These are phyloP conservation scores for Euphonia xanthogaster DNA, from an alignment of 2,797 vertebrate genomes.

Conservation along the genomic window DNA sequence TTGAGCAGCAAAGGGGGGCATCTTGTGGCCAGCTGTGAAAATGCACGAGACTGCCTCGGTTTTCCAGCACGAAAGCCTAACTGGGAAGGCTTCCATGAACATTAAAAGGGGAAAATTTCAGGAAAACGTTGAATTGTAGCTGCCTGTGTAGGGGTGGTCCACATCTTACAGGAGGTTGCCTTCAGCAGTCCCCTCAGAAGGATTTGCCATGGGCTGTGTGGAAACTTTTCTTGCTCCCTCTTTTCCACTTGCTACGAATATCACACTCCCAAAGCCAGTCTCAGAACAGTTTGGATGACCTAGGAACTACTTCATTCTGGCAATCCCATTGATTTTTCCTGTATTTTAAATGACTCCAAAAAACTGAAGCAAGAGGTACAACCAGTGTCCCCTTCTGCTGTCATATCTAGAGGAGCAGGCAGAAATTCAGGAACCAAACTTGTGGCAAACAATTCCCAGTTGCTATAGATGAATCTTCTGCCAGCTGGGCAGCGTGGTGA, in stretches of 20 bases:
- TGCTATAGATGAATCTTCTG: not conserved
- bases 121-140: not conserved
- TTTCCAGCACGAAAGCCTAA: not conserved
- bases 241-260: not conserved
- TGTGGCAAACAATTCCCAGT: not conserved
- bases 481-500: not conserved
- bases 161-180: not conserved
- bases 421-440: not conserved
- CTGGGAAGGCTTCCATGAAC: not conserved
- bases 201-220: not conserved
- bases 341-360: not conserved
- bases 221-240: not conserved
- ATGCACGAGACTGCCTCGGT: not conserved
- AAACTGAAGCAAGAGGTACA: not conserved
- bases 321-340: not conserved
- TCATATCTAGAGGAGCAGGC: rapidly evolving
- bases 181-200: not conserved
- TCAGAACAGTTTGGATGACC: not conserved
- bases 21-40: slow-evolving; percentile 60
- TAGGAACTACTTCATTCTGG: not conserved
- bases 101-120: not conserved
- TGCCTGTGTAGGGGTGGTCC: not conserved
- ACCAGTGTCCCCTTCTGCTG: not conserved
- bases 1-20: slow-evolving; percentile 38
- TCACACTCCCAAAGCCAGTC: not conserved